Evolutionary conservation across 2,113 vertebrate genomes (phyloP).

Genomic region (Laterallus jamaicensis): DNA sequence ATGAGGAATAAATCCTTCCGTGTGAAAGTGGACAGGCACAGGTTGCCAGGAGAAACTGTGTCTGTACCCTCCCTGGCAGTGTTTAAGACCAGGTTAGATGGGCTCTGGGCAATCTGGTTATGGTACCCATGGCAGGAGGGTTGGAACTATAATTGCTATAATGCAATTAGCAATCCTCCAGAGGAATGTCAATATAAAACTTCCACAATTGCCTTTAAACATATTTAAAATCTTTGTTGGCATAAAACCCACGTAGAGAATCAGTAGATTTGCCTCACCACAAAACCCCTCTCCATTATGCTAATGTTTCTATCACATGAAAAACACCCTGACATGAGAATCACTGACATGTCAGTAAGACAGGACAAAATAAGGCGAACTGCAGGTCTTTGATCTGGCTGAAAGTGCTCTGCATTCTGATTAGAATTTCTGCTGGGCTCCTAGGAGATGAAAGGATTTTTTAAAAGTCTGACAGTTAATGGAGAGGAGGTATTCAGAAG

Average conservation of each 20-base stretch:
- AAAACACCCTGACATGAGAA: slow-evolving; percentile 39
- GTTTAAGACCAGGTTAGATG: too few relatives aligned
- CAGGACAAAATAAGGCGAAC: slow-evolving; percentile 32
- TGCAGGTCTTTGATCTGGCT: slow-evolving; percentile 40
- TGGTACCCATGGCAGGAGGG: too few relatives aligned
- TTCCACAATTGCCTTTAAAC: background rate
- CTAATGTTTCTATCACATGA: slow-evolving; percentile 14
- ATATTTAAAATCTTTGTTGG: background rate
- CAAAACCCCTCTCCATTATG: slow-evolving; percentile 24
- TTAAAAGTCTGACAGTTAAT: slow-evolving; percentile 24
- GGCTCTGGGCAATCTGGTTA: too few relatives aligned
- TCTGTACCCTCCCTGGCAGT: too few relatives aligned
- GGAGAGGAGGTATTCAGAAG: background rate
- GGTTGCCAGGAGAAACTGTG: too few relatives aligned
- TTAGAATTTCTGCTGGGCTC: slow-evolving; percentile 35
- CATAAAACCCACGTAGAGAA: background rate
- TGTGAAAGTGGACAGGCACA: too few relatives aligned
- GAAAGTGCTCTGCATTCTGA: slow-evolving; percentile 55
- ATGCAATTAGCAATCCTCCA: background rate
- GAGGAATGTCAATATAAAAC: background rate
- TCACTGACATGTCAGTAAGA: slow-evolving; percentile 36
- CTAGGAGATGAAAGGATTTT: slow-evolving; percentile 51
- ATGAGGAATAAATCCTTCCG: too few relatives aligned
- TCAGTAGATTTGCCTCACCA: slow-evolving; percentile 14
- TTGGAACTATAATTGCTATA: background rate